Evolutionary conservation across 2,888 invertebrate species (phyloP).

Genomic region (Acanthosepion pharaonis): DNA sequence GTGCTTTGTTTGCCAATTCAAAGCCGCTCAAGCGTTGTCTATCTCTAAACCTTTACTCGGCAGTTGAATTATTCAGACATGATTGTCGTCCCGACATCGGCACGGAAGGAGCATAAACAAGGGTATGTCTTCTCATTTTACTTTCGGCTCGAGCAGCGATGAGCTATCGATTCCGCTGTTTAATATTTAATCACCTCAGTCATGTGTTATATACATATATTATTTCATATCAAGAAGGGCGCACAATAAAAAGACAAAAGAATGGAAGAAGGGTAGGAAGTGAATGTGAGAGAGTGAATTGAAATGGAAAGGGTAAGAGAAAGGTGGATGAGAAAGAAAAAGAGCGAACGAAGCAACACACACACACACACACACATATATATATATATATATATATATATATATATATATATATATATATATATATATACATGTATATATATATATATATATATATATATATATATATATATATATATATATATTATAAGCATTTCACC

Average conservation of each 20-base stretch:
- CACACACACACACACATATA: too few relatives aligned
- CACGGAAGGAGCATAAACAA: background rate
- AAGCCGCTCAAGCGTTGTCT: background rate
- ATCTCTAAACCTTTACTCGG: background rate
- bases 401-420: too few relatives aligned
- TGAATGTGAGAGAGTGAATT: background rate
- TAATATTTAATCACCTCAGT: constrained; percentile 8
- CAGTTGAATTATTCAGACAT: background rate
- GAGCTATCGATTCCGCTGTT: background rate
- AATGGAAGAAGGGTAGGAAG: background rate
- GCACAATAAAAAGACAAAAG: background rate
- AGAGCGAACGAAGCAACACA: too few relatives aligned
- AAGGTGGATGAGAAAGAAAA: background rate
- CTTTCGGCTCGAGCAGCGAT: background rate
- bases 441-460: too few relatives aligned
- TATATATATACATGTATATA: too few relatives aligned
- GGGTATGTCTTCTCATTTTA: background rate
- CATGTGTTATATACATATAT: constrained; percentile 9
- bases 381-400: too few relatives aligned
- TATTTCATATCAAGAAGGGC: background rate
- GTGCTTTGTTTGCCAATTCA: background rate
- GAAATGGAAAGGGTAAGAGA: background rate
- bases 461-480: too few relatives aligned
- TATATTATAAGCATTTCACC: too few relatives aligned
- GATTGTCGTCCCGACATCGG: background rate